Base-by-base conservation (phyloP, 2,113 vertebrate genomes). In the Anarrhichthys ocellatus region DNA sequence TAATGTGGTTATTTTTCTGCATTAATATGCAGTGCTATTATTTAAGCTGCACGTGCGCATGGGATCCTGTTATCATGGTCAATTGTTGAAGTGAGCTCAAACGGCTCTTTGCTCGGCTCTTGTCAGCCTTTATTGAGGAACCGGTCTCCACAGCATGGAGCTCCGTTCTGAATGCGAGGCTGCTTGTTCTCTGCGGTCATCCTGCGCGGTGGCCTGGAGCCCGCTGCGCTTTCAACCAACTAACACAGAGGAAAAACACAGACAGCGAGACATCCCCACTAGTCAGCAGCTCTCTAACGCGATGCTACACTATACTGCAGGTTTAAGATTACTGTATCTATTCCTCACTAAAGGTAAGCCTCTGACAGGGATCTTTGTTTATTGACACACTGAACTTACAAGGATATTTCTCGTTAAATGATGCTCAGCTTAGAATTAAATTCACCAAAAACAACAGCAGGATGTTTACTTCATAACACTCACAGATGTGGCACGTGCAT, bases 91-190 rank as follows among this genome's bases (percentile, higher is more conserved):
- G 32, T 46, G 46, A 34, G 70, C 68, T 32, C n/a, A 74, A 61
- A 42, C 48, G 59, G 64, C 70, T 56, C 38, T 73, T 4, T 29
- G 1, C 56, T 36, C 5, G n/a, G 44, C 50, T 63, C 52, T 4
- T 71, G 42, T 14, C 10, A 50, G 9, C 50, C 34, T 63, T 58
- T 18, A 42, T 34, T 32, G 9, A 32, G 54, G 56, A 27, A 2
- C 2, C 42, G 5, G 69, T 27, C 6, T 71, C 42, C 84, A 7
- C 80, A 52, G 76, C 79, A 2, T 40, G 79, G n/a, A 63, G 69
- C 32, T 32, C 5, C 38, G 59, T 2, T 13, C 0, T 59, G 50
- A 80, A 42, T 52, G 66, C 7, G 76, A 15, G 29, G 63, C 80
- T 64, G 66, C 52, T 20, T 46, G 76, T 71, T 65, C n/a, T 69